These are phyloP conservation scores for Heterohyrax brucei DNA, from an alignment of 2,797 vertebrate genomes.

Conservation along the genomic window DNA sequence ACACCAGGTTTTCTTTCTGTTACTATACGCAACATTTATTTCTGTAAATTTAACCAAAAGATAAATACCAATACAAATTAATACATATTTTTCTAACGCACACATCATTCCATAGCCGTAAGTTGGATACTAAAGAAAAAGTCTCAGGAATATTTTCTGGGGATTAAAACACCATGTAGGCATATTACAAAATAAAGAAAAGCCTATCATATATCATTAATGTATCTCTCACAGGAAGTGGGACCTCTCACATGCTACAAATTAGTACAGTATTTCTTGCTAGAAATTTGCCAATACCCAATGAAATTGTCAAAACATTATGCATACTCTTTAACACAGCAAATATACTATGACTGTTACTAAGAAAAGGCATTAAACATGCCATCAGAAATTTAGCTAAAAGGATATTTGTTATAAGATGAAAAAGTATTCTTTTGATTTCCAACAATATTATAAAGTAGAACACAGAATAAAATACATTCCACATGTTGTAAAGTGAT, in stretches of 20 bases:
- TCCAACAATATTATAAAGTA: slow-evolving; percentile 19
- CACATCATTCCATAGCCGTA: not conserved
- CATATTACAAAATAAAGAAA: not conserved
- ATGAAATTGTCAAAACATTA: not conserved
- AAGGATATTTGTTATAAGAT: slow-evolving; percentile 16
- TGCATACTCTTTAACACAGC: not conserved
- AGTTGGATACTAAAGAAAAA: not conserved
- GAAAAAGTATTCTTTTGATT: slow-evolving; percentile 47
- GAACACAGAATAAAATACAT: slow-evolving; percentile 11
- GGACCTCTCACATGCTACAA: not conserved
- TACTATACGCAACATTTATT: not conserved
- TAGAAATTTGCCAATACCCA: slow-evolving; percentile 10
- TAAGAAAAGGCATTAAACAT: not conserved
- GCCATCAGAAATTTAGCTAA: not conserved
- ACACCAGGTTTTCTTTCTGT: slow-evolving; percentile 1
- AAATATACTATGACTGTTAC: slow-evolving; percentile 32
- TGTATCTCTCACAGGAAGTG: not conserved
- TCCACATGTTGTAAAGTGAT: not conserved
- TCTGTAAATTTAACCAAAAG: slow-evolving; percentile 48
- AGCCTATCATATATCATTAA: not conserved
- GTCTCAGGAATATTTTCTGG: not conserved
- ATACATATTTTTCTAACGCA: not conserved
- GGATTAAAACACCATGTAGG: not conserved
- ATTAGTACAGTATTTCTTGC: slow-evolving; percentile 1
- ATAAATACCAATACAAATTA: not conserved